Evolutionary conservation across 30 jellyfish, hydroid and myxozoan species (phyloP), one percentile per base, ranked within the genome.

Genomic region (Catostylus mosaicus): DNA sequence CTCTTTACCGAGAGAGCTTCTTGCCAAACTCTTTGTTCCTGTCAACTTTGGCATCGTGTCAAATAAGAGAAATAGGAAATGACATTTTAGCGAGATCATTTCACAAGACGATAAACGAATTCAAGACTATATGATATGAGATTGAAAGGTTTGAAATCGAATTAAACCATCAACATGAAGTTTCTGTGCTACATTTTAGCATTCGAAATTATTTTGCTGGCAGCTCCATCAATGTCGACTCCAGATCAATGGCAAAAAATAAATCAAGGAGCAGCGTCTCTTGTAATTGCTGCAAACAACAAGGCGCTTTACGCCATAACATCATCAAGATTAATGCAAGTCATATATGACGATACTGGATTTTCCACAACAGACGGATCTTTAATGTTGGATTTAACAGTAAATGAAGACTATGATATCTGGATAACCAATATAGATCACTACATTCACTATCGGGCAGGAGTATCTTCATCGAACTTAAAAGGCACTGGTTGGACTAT

Each of bases 381-480:
- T n/a, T 29, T 16, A 20, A 14, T 63, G 6, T 7, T 36, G 0
- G 78, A 59, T 29, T 47, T 77, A 22, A 79, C 29, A 11, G 70
- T 63, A 52, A 77, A 77, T 61, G 88, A 77, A 23, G 88, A 77
- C 29, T 32, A 29, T 29, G 88, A 67, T n/a, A 30, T 77, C 0
- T 77, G 88, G 88, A 38, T 37, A 29, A 40, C 69, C n/a, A 77
- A 18, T 38, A 38, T 1, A 0, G 29, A 14, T 20, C 1, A 14
- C 0, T 0, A 34, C 30, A 40, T 77, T 6, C 43, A 2, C 48
- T 77, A 26, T 34, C 63, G 88, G 18, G 66, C 4, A 7, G 79
- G 79, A 9, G 75, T 77, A 8, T 14, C 88, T 50, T 9, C 88
- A 34, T n/a, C 47, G 0, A 59, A 77, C 48, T 9, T 77, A 34